A percentile compares a stretch with the other conserved stretches of the same genome.
Evolutionary conservation across 2,113 vertebrate species (phyloP).

Genomic region (Oenanthe oenanthe): DNA sequence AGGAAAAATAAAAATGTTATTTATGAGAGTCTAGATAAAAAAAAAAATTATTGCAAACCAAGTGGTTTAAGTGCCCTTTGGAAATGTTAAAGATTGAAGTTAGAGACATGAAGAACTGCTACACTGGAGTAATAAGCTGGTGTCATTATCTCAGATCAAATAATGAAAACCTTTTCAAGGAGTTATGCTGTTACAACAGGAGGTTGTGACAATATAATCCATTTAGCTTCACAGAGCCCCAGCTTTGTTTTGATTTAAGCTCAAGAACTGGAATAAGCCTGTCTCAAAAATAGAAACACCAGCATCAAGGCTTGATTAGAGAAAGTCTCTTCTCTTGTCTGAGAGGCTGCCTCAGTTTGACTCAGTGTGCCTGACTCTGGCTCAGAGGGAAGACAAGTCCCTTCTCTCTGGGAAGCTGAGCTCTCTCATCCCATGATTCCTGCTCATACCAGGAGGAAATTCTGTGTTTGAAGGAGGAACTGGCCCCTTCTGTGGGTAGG

Average conservation of each 20-base stretch:
- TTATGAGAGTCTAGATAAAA: background rate
- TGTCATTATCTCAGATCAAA: slow-evolving; percentile 34
- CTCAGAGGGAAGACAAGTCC: background rate
- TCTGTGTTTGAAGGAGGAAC: background rate
- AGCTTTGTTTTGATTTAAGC: slow-evolving; percentile 54
- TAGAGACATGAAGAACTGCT: background rate
- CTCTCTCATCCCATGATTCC: background rate
- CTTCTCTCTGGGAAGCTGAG: background rate
- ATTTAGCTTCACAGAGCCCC: slow-evolving; percentile 7
- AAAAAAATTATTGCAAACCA: background rate
- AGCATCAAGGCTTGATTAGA: slow-evolving; percentile 15
- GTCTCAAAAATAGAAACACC: slow-evolving; percentile 40
- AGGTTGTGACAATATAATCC: slow-evolving; percentile 30
- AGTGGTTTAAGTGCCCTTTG: slow-evolving; percentile 21
- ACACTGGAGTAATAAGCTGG: slow-evolving; percentile 30
- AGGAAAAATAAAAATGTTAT: slow-evolving; percentile 45
- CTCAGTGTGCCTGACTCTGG: background rate
- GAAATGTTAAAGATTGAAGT: slow-evolving; percentile 50
- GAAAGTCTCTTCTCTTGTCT: slow-evolving; percentile 1
- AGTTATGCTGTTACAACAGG: slow-evolving; percentile 15
- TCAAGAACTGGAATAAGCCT: slow-evolving; percentile 24
- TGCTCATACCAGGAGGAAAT: background rate
- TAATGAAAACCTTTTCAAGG: slow-evolving; percentile 49
- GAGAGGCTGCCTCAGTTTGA: background rate
- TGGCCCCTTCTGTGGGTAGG: background rate